Conservation (phyloP, 2,113 vertebrate species). For the Pyrgilauda ruficollis region DNA sequence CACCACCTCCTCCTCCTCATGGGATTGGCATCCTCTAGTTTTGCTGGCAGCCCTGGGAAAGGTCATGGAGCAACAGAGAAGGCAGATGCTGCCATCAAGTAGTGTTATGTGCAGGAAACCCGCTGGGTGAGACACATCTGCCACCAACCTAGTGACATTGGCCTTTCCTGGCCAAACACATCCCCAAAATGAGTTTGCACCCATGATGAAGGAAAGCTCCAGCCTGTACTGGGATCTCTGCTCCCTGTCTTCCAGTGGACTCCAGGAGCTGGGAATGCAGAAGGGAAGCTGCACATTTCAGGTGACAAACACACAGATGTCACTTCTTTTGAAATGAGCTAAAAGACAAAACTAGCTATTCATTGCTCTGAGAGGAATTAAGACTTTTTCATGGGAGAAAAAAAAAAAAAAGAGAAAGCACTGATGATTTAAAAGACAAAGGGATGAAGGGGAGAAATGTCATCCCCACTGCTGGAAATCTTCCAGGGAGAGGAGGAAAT, state of each 20-base stretch:
- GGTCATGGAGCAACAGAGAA: background rate
- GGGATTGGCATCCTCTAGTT: background rate
- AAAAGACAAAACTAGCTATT: background rate
- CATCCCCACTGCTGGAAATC: background rate
- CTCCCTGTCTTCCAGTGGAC: background rate
- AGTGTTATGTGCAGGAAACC: background rate
- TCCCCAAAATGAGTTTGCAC: background rate
- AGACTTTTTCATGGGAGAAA: background rate
- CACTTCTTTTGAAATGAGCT: background rate
- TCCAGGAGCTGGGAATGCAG: background rate
- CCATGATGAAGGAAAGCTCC: background rate
- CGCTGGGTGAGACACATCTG: rapidly evolving
- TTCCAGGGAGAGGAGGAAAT: background rate
- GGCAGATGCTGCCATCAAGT: background rate
- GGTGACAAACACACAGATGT: background rate
- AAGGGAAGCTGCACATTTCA: background rate
- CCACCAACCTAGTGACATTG: background rate
- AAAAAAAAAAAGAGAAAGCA: background rate
- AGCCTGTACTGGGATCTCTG: background rate
- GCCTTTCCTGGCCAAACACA: background rate
- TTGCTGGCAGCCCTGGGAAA: background rate
- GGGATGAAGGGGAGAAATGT: background rate
- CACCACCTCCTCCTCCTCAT: background rate
- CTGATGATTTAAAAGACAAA: background rate
- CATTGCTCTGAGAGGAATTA: background rate